Conservation (phyloP, 2,888 invertebrate genomes). For the Nomada flava region DNA sequence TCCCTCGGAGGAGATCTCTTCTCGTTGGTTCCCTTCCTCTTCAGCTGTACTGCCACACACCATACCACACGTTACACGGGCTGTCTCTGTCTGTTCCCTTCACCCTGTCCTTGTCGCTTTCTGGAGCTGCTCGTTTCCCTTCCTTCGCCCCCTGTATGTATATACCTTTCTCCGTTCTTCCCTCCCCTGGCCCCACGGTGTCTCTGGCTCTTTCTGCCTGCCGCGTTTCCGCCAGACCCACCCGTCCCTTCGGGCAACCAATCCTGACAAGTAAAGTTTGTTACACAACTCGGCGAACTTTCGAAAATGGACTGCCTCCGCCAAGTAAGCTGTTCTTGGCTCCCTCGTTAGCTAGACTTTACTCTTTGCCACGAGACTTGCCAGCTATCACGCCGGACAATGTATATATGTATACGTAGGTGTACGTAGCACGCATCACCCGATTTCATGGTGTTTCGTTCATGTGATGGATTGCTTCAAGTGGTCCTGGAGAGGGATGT, state of each 20-base stretch:
- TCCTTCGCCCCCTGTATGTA: background rate
- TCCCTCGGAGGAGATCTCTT: slow-evolving; percentile 73
- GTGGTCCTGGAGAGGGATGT: background rate
- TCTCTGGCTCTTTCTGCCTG: slow-evolving; percentile 24
- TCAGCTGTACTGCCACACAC: slow-evolving; percentile 17
- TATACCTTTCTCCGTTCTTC: background rate
- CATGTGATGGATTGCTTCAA: background rate
- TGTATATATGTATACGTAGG: slow-evolving; percentile 6
- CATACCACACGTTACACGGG: slow-evolving; percentile 13
- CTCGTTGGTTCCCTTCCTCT: slow-evolving; percentile 56
- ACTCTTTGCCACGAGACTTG: slow-evolving; percentile 71
- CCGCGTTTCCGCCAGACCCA: slow-evolving; percentile 73
- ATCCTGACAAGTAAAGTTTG: slow-evolving; percentile 83
- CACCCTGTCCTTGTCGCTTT: slow-evolving; percentile 36
- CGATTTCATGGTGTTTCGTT: slow-evolving; percentile 15
- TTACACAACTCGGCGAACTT: slow-evolving; percentile 83
- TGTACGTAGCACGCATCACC: background rate
- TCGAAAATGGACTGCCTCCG: slow-evolving; percentile 80
- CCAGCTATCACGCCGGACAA: slow-evolving; percentile 70
- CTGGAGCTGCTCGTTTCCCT: slow-evolving; percentile 34
- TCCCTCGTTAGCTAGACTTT: slow-evolving; percentile 76
- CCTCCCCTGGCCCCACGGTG: slow-evolving; percentile 4
- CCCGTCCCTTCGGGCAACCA: slow-evolving; percentile 82
- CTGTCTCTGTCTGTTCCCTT: slow-evolving; percentile 53
- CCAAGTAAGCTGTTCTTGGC: slow-evolving; percentile 77